Percentiles rank a stretch among this genome's conserved stretches.
phyloP scores from a whole-genome alignment of 2,113 vertebrate species.

The Balaeniceps rex region DNA sequence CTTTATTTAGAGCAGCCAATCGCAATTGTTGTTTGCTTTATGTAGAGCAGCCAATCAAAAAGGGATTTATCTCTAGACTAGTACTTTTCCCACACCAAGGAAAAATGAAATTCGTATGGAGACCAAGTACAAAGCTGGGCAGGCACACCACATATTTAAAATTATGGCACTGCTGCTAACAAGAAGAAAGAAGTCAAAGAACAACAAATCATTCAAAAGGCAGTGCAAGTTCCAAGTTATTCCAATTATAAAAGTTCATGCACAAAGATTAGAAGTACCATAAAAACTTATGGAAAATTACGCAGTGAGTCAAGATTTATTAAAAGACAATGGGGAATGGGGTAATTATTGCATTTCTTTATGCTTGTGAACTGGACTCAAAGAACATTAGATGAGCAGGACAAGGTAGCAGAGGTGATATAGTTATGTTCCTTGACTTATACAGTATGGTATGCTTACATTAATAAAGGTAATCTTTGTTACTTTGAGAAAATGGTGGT shows the following conservation, averaged over 20 bases:
- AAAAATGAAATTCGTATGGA: constrained; percentile 1
- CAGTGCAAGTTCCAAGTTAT: not conserved
- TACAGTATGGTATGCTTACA: not conserved
- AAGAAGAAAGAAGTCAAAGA: not conserved
- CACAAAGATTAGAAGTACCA: not conserved
- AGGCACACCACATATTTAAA: not conserved
- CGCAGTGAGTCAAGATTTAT: not conserved
- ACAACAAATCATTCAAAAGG: not conserved
- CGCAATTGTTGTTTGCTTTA: not conserved
- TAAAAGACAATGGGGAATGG: not conserved
- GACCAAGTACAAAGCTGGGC: not conserved
- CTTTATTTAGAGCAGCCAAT: constrained; percentile 6
- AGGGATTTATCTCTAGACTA: not conserved
- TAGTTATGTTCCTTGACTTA: not conserved
- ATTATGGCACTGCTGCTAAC: not conserved
- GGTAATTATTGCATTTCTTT: not conserved
- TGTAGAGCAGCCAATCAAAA: not conserved
- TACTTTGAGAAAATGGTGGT: not conserved
- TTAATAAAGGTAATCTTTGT: not conserved
- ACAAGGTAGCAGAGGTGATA: not conserved
- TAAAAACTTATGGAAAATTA: not conserved
- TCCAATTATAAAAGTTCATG: not conserved
- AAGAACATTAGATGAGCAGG: not conserved
- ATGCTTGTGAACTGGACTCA: not conserved
- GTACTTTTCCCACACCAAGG: not conserved